Evolutionary conservation across 2,797 vertebrate species (phyloP).

Genomic region (Neomorphus geoffroyi): DNA sequence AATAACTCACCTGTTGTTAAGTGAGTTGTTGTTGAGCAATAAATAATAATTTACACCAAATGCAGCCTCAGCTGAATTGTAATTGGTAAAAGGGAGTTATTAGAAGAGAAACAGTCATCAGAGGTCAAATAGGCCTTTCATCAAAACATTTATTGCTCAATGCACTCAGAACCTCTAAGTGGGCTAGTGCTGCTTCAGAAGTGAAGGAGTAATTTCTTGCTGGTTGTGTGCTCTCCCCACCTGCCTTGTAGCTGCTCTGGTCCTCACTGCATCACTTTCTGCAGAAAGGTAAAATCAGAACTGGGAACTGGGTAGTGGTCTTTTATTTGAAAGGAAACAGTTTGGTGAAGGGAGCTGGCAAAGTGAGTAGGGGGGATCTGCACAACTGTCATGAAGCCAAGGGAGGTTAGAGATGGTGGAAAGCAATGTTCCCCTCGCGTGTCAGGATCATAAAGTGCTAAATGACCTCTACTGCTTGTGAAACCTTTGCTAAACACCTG

Average conservation of each 20-base stretch:
- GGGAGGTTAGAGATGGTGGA: not conserved
- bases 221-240: not conserved
- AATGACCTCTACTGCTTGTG: not conserved
- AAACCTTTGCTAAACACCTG: not conserved
- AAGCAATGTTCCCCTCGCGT: not conserved
- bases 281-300: not conserved
- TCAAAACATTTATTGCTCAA: not conserved
- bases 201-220: not conserved
- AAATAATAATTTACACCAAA: not conserved
- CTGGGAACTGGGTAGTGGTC: not conserved
- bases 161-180: not conserved
- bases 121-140: not conserved
- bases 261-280: not conserved
- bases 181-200: not conserved
- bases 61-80: not conserved
- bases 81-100: not conserved
- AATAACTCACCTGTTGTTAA: not conserved
- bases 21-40: not conserved
- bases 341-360: not conserved
- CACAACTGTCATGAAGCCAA: not conserved
- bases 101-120: not conserved
- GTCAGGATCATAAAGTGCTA: not conserved
- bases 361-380: not conserved
- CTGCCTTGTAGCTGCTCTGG: not conserved
- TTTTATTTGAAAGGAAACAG: not conserved